phyloP scores from a whole-genome alignment of 2,888 invertebrate species.

The Crematogaster levior region DNA sequence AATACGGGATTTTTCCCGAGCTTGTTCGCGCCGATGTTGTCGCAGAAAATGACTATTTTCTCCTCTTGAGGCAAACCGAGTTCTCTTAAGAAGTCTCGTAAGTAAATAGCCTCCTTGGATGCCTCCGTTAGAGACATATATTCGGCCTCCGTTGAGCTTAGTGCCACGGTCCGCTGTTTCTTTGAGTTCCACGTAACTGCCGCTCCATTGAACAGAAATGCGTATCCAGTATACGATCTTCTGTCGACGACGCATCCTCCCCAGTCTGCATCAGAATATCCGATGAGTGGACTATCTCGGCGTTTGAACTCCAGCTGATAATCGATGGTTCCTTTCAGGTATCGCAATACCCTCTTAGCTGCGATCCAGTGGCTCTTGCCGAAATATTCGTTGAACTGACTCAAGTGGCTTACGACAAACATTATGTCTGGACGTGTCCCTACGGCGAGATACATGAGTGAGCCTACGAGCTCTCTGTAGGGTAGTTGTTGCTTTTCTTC shows the following conservation, averaged over 20 bases:
- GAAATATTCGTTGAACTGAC: neutral
- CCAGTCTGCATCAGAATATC: slow-evolving; percentile 3
- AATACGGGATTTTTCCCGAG: neutral
- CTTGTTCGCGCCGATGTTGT: neutral
- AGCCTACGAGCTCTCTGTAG: slow-evolving; percentile 19
- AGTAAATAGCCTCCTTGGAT: slow-evolving; percentile 1
- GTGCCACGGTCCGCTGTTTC: slow-evolving; percentile 7
- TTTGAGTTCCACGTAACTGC: neutral
- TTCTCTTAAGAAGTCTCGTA: neutral
- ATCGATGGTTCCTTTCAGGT: neutral
- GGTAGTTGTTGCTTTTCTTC: neutral
- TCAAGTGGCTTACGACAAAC: neutral
- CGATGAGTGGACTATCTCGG: neutral
- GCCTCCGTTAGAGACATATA: neutral
- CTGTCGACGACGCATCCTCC: neutral
- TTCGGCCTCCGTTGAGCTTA: too few species aligned
- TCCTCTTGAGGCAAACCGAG: neutral
- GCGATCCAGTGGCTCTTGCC: neutral
- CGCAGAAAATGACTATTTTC: neutral
- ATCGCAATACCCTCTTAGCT: neutral
- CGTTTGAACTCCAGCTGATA: neutral
- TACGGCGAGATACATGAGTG: slow-evolving; percentile 20
- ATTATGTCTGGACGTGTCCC: slow-evolving; percentile 29
- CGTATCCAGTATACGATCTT: neutral
- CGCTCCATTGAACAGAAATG: neutral